These are phyloP conservation scores for Rhamnusium bicolor DNA, from an alignment of 2,888 invertebrate species.

Conservation along the genomic window DNA sequence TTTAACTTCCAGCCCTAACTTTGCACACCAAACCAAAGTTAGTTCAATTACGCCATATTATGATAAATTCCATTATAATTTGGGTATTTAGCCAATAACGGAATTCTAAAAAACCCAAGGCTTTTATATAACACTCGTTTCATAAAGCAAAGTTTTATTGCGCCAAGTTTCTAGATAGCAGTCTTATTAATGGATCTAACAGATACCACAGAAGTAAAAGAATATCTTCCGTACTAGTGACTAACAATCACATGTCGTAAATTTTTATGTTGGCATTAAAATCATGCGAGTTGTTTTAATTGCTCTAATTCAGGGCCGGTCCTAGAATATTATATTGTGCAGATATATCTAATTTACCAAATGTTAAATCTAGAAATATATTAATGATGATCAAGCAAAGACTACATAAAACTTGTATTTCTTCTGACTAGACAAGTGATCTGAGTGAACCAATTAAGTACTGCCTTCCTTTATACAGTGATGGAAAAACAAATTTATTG, in stretches of 20 bases:
- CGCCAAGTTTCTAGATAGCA: not conserved
- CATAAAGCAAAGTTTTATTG: not conserved
- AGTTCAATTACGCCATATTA: conserved; percentile 49
- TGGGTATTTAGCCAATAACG: conserved; percentile 43
- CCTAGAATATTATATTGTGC: too few relatives aligned
- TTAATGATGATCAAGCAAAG: too few relatives aligned
- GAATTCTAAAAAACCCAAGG: conserved; percentile 37
- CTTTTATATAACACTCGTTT: not conserved
- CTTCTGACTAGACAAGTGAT: too few relatives aligned
- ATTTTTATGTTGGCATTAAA: not conserved
- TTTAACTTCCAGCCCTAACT: conserved; percentile 46
- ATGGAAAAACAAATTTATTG: too few relatives aligned
- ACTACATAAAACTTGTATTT: too few relatives aligned
- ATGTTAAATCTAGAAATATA: too few relatives aligned
- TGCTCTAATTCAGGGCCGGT: too few relatives aligned
- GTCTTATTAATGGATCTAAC: not conserved
- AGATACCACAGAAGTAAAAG: not conserved
- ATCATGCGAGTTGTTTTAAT: too few relatives aligned
- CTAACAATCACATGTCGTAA: not conserved
- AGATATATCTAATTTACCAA: too few relatives aligned
- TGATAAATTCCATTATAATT: conserved; percentile 50
- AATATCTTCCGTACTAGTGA: not conserved
- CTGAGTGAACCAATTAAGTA: too few relatives aligned
- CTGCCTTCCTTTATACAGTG: too few relatives aligned
- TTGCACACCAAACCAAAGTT: conserved; percentile 45